Conservation (phyloP, 2,113 vertebrate species). For the Pygoscelis adeliae region DNA sequence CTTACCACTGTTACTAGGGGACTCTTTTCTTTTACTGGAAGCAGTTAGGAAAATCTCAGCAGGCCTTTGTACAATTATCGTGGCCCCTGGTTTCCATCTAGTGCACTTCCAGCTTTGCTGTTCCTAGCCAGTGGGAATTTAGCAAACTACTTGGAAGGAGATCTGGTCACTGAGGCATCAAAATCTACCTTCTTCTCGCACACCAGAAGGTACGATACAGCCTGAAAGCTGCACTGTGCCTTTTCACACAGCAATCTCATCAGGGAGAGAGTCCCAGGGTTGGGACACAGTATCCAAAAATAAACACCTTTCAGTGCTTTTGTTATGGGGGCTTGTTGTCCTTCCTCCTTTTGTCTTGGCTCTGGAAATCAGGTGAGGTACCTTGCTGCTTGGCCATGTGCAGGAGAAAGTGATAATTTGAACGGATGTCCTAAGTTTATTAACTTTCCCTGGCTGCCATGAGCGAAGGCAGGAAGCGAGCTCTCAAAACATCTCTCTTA, state of each 20-base stretch:
- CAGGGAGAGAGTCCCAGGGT: constrained; percentile 70
- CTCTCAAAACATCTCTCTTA: neutral
- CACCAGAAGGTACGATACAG: constrained; percentile 68
- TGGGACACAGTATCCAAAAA: constrained; percentile 61
- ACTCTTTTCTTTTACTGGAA: constrained; percentile 85
- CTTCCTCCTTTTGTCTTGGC: neutral
- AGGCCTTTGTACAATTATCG: constrained; percentile 88
- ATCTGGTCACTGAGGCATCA: constrained; percentile 89
- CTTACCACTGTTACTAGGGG: constrained; percentile 77
- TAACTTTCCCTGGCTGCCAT: constrained; percentile 11
- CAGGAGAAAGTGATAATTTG: constrained; percentile 13
- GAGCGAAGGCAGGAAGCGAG: neutral
- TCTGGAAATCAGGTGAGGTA: neutral
- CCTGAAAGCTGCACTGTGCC: constrained; percentile 73
- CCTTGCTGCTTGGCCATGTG: neutral
- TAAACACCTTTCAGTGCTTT: constrained; percentile 55
- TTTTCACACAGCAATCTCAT: constrained; percentile 81
- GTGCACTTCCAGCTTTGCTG: constrained; percentile 81
- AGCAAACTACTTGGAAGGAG: constrained; percentile 80
- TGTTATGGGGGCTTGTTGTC: neutral
- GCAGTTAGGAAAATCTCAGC: constrained; percentile 85
- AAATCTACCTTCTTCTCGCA: constrained; percentile 83
- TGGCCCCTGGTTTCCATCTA: constrained; percentile 82
- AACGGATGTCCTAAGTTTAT: neutral
- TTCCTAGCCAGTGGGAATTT: constrained; percentile 82